Percentiles rank a stretch among this genome's conserved stretches.
These are phyloP conservation scores for Mormoops blainvillei DNA, from an alignment of 2,113 vertebrate genomes.

Conservation along the genomic window DNA sequence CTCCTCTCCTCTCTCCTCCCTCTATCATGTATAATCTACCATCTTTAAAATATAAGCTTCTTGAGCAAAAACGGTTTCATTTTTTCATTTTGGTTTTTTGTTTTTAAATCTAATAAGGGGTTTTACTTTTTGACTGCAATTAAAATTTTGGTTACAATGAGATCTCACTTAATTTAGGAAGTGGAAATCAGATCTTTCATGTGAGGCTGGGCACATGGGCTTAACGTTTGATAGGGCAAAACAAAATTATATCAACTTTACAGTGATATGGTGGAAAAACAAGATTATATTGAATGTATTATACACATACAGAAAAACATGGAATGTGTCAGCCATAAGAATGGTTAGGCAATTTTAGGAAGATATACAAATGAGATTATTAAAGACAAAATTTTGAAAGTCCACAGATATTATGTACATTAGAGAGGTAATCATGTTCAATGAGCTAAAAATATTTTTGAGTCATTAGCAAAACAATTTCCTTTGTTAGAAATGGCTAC, in stretches of 20 bases:
- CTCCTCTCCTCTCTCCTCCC: neutral
- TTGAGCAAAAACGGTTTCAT: neutral
- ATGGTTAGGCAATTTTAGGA: neutral
- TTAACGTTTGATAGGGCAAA: neutral
- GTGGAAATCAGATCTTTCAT: neutral
- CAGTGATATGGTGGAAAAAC: neutral
- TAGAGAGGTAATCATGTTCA: neutral
- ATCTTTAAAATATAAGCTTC: neutral
- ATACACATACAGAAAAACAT: neutral
- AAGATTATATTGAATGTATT: neutral
- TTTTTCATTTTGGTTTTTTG: neutral
- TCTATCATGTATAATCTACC: neutral
- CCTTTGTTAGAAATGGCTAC: neutral
- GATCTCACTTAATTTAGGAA: neutral
- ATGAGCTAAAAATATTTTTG: neutral
- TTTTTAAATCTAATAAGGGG: neutral
- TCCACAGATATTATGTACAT: neutral
- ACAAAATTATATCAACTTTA: neutral
- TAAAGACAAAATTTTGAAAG: neutral
- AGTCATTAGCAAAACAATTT: neutral
- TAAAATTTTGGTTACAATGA: neutral
- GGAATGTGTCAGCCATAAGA: neutral
- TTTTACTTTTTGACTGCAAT: neutral
- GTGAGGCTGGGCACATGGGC: fast-evolving
- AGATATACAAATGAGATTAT: neutral